These are phyloP conservation scores for Tortricodes alternella DNA, from an alignment of 2,888 invertebrate species.

Conservation along the genomic window DNA sequence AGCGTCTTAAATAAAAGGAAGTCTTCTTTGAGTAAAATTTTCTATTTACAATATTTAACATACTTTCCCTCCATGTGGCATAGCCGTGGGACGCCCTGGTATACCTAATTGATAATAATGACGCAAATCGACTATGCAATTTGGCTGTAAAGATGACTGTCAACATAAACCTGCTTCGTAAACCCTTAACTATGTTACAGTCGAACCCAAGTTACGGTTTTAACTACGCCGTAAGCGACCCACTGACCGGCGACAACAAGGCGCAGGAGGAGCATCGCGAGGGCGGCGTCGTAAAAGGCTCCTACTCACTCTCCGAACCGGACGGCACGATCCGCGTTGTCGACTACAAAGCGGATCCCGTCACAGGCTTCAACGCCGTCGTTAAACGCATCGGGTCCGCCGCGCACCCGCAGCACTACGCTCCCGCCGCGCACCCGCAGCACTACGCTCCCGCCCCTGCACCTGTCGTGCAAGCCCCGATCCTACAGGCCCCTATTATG, in stretches of 20 bases:
- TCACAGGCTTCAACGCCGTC: conserved; percentile 73
- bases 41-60: too few species aligned
- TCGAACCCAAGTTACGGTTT: conserved; percentile 71
- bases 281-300: conserved; percentile 72
- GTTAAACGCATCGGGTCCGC: conserved; percentile 69
- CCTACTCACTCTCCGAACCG: conserved; percentile 72
- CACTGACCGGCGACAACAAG: conserved; percentile 74
- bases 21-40: too few species aligned
- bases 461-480: conserved; percentile 37
- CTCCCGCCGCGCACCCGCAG: conserved; percentile 37
- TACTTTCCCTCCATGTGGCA: too few species aligned
- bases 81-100: too few species aligned
- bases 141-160: too few species aligned
- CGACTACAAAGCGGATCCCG: conserved; percentile 68
- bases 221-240: conserved; percentile 77
- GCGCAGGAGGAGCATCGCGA: conserved; percentile 70
- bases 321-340: conserved; percentile 74
- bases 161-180: too few species aligned
- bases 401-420: conserved; percentile 55
- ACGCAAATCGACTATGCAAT: too few species aligned
- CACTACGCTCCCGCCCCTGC: conserved; percentile 24
- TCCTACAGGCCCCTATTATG: conserved; percentile 35
- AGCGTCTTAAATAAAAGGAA: too few species aligned
- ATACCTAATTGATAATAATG: too few species aligned
- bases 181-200: conserved; percentile 44